Evolutionary conservation across 2,888 invertebrate genomes (phyloP).

Genomic region (Tricholauxania praeusta): DNA sequence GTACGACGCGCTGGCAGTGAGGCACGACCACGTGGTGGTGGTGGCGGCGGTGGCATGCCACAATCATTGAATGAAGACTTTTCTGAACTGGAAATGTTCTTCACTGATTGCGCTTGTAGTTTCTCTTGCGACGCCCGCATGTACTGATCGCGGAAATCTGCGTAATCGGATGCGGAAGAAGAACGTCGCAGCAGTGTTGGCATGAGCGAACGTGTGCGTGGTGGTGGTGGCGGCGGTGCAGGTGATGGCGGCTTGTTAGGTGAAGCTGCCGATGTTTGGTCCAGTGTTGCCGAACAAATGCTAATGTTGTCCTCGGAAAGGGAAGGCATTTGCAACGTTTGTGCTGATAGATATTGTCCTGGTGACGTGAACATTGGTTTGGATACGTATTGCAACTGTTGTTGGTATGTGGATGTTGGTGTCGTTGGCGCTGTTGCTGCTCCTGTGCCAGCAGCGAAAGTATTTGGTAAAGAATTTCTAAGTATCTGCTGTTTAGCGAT

Average conservation of each 20-base stretch:
- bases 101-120: slow-evolving; percentile 56
- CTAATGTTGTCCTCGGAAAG: slow-evolving; percentile 23
- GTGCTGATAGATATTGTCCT: not conserved
- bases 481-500: slow-evolving; percentile 49
- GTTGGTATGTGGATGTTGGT: slow-evolving; percentile 17
- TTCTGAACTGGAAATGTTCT: slow-evolving; percentile 64
- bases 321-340: slow-evolving; percentile 30
- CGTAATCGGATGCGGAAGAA: slow-evolving; percentile 79
- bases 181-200: slow-evolving; percentile 69
- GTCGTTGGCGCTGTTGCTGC: slow-evolving; percentile 28
- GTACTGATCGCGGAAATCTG: slow-evolving; percentile 66
- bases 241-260: slow-evolving; percentile 60
- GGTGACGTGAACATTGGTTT: not conserved
- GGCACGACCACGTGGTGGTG: slow-evolving; percentile 63
- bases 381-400: slow-evolving; percentile 1
- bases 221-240: slow-evolving; percentile 67
- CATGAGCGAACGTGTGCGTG: slow-evolving; percentile 63
- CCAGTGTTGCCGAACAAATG: slow-evolving; percentile 35
- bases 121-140: slow-evolving; percentile 55
- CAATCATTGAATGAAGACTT: slow-evolving; percentile 67
- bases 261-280: slow-evolving; percentile 13
- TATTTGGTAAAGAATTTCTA: slow-evolving; percentile 65
- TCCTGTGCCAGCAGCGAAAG: slow-evolving; percentile 43
- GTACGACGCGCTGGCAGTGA: slow-evolving; percentile 68
- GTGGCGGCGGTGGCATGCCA: slow-evolving; percentile 68